Evolutionary conservation across 2,888 invertebrate genomes (phyloP).

Genomic region (Phengaris alcon): DNA sequence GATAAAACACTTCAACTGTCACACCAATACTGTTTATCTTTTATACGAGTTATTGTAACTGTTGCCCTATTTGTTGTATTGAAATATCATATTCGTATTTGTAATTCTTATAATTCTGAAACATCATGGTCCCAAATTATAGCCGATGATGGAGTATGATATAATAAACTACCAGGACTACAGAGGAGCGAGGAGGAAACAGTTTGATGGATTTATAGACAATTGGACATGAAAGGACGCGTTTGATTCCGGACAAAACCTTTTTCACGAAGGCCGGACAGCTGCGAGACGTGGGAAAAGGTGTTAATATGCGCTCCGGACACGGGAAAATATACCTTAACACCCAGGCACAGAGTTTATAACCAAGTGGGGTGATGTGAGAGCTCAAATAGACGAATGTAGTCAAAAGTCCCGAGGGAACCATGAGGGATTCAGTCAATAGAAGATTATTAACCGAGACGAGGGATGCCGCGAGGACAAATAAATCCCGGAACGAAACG

Average conservation of each 20-base stretch:
- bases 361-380: too few relatives aligned
- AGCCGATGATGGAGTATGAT: not conserved
- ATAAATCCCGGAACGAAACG: conserved; percentile 10
- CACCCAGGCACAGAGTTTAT: not conserved
- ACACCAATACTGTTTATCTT: too few relatives aligned
- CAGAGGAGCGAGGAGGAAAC: conserved; percentile 7
- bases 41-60: not conserved
- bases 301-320: not conserved
- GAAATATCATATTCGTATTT: not conserved
- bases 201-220: conserved; percentile 22
- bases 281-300: not conserved
- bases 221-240: conserved; percentile 19
- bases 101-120: not conserved
- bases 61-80: not conserved
- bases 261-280: conserved; percentile 17
- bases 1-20: too few relatives aligned
- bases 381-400: not conserved
- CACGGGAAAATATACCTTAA: not conserved
- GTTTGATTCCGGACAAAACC: conserved; percentile 16
- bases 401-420: conserved; percentile 8
- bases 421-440: conserved; percentile 4
- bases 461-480: conserved; percentile 1
- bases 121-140: not conserved
- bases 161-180: not conserved
- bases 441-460: conserved; percentile 14